Evolutionary conservation across 1,140 invertebrate genomes (phyloP).

Genomic region (Ladona fulva): DNA sequence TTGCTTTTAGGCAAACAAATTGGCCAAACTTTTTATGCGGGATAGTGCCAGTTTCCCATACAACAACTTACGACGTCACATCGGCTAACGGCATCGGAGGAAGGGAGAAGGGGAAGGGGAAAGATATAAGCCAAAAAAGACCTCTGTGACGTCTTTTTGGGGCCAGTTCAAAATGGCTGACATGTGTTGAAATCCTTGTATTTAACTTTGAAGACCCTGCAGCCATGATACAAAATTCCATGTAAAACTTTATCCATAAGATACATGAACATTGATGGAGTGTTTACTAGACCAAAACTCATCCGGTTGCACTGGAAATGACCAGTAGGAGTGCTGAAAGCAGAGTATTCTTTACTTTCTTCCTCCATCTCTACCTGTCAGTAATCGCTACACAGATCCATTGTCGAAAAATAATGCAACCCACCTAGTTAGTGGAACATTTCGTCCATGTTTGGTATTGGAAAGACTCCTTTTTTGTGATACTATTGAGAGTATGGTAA

Average conservation of each 20-base stretch:
- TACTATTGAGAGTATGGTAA: slow-evolving; percentile 15
- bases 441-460: slow-evolving; percentile 14
- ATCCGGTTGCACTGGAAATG: slow-evolving; percentile 26
- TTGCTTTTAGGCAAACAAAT: no score
- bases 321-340: slow-evolving; percentile 25
- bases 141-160: no score
- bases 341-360: slow-evolving; percentile 28
- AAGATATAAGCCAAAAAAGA: no score
- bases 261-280: slow-evolving; percentile 23
- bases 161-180: no score
- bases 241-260: slow-evolving; percentile 20
- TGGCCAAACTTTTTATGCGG: no score
- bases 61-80: no score
- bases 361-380: slow-evolving; percentile 18
- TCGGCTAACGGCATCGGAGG: no score
- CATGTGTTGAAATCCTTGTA: no score
- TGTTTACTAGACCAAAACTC: slow-evolving; percentile 29
- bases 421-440: slow-evolving; percentile 10
- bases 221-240: neutral
- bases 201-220: no score
- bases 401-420: slow-evolving; percentile 12
- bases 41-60: no score
- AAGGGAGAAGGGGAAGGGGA: no score
- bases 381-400: slow-evolving; percentile 20
- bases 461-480: slow-evolving; percentile 13